Evolutionary conservation across 2,113 vertebrate genomes (phyloP), one percentile per base, ranked within the genome.

Genomic region (Takifugu bimaculatus): DNA sequence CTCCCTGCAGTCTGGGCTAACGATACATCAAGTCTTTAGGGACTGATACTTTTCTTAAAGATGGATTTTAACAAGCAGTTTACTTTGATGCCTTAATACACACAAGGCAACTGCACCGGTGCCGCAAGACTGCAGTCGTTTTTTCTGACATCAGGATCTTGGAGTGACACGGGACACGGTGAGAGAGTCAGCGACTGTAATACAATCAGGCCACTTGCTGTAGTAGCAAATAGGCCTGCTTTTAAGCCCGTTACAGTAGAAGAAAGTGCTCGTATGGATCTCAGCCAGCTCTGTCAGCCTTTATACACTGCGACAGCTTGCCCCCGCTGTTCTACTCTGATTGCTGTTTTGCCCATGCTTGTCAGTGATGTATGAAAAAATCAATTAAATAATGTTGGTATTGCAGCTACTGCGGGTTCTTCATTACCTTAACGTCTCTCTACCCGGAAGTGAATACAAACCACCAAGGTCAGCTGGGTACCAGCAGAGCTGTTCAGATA

Each of bases 341-440:
- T 73, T 76, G 66, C 51, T 72, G 61, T 61, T 74, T 61, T 70
- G 64, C 73, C 73, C 59, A 26, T 89, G 44, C 67, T 88, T 94
- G 91, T 93, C 92, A 92, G 92, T 95, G 93, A 96, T 94, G 92
- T 93, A 96, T 94, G 91, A 92, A 91, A 88, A 93, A 95, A 96
- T 95, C 92, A 90, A 95, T 95, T 90, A 90, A 90, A 93, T 92
- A 88, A 88, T 74, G 75, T 83, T 85, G 82, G 42, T 79, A 85
- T 83, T 85, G 90, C 76, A 74, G 71, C 68, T 87, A 52, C 85
- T 92, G 91, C 87, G 91, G 87, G 54, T 81, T 87, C 66, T 68
- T 68, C 10, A 28, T 50, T 48, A 68, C 61, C 75, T 67, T 62
- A 13, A 58, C 48, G 53, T 68, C 60, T 70, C 28, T 45, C 45